These are phyloP conservation scores for Gymnocephalus cernua DNA, from an alignment of 2,113 vertebrate species.

Conservation along the genomic window DNA sequence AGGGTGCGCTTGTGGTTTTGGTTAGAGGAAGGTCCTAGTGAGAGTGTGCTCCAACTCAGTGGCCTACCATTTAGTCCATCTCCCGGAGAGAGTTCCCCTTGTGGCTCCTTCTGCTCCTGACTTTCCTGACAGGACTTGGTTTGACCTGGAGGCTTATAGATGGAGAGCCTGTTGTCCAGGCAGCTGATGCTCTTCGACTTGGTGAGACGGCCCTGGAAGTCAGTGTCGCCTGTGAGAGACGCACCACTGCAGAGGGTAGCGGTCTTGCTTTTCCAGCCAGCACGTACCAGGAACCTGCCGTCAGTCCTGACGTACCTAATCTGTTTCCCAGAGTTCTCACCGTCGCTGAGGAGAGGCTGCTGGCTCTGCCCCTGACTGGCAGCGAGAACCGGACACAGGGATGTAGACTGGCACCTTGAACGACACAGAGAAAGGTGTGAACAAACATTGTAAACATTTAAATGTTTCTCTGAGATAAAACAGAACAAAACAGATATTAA, in stretches of 20 bases:
- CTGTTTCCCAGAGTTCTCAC: conserved; percentile 85
- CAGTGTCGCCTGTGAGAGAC: conserved; percentile 75
- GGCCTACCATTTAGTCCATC: conserved; percentile 83
- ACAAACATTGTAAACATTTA: not conserved
- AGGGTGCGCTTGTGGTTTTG: conserved; percentile 84
- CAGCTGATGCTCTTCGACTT: conserved; percentile 90
- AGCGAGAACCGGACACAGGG: conserved; percentile 88
- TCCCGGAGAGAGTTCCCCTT: conserved; percentile 71
- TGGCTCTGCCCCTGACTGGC: conserved; percentile 85
- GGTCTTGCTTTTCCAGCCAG: conserved; percentile 84
- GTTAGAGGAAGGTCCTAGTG: conserved; percentile 83
- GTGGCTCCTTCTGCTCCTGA: conserved; percentile 67
- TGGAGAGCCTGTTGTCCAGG: conserved; percentile 90
- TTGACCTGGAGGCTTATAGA: conserved; percentile 82
- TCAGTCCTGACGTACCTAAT: conserved; percentile 82
- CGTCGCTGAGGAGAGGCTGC: conserved; percentile 87
- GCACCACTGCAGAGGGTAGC: conserved; percentile 80
- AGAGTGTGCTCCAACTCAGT: conserved; percentile 88
- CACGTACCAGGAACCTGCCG: conserved; percentile 84
- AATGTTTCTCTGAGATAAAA: conserved; percentile 6
- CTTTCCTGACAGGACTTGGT: conserved; percentile 81
- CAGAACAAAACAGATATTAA: conserved; percentile 9
- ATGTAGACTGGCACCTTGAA: conserved; percentile 93
- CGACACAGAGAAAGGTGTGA: conserved; percentile 68
- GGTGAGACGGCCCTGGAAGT: conserved; percentile 80